Conservation (phyloP, 2,113 vertebrate species). For the Pyrgilauda ruficollis region DNA sequence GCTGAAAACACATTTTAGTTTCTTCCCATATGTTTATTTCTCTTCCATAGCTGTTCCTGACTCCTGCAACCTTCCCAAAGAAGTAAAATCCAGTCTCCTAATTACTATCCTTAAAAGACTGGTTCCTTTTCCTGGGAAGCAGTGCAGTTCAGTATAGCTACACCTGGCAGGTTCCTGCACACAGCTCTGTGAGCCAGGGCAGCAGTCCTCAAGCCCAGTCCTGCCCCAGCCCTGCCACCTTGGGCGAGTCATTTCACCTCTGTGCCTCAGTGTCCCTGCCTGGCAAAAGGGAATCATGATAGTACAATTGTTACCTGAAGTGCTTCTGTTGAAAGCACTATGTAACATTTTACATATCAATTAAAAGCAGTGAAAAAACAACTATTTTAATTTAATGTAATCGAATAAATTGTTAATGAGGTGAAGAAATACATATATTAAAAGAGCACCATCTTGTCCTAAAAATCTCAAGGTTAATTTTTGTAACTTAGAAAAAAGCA, state of each 20-base stretch:
- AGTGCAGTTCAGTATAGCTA: not conserved
- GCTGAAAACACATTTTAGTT: not conserved
- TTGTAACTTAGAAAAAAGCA: constrained; percentile 37
- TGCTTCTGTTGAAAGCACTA: not conserved
- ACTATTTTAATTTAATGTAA: not conserved
- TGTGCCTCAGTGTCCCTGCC: constrained; percentile 32
- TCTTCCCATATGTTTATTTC: not conserved
- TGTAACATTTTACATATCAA: not conserved
- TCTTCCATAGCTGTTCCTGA: not conserved
- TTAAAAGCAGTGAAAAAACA: not conserved
- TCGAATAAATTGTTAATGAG: not conserved
- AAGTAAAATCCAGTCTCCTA: not conserved
- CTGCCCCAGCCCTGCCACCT: not conserved
- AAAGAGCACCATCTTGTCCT: not conserved
- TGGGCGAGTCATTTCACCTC: not conserved
- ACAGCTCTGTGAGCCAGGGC: not conserved
- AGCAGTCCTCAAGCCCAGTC: not conserved
- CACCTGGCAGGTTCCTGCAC: not conserved
- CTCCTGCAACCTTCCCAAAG: not conserved
- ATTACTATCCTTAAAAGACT: not conserved
- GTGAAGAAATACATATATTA: not conserved
- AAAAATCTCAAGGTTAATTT: constrained; percentile 28
- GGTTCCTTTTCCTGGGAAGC: not conserved
- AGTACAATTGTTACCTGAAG: not conserved
- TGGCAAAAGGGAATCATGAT: not conserved